Conservation (phyloP, 2,797 vertebrate genomes). For the Cossypha niveicapilla region DNA sequence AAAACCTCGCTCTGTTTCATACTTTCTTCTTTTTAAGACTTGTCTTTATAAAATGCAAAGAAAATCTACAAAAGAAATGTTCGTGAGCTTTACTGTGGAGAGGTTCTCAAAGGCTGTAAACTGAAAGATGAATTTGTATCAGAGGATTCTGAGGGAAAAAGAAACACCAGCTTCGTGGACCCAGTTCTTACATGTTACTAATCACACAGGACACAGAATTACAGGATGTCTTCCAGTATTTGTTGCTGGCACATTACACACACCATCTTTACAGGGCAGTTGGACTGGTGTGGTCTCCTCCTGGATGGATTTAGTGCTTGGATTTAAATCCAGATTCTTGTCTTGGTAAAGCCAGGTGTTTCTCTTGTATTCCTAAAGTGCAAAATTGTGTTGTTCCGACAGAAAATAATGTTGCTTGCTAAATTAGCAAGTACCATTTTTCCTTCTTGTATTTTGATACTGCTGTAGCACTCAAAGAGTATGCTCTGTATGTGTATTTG, state of each 20-base stretch:
- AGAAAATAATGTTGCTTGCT: not conserved
- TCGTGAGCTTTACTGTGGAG: not conserved
- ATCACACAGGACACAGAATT: not conserved
- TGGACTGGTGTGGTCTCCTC: not conserved
- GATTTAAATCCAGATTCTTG: not conserved
- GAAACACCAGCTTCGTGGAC: not conserved
- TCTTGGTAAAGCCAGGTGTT: not conserved
- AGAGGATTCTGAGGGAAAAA: not conserved
- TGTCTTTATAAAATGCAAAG: not conserved
- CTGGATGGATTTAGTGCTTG: constrained; percentile 1
- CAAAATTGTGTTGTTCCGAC: not conserved
- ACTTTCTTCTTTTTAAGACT: not conserved
- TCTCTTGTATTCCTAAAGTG: not conserved
- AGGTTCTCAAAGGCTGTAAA: not conserved
- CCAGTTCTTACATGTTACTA: not conserved
- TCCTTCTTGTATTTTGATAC: not conserved
- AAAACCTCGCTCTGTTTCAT: not conserved
- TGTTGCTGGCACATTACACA: not conserved
- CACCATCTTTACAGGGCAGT: not conserved
- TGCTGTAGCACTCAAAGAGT: not conserved
- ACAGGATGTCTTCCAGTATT: not conserved
- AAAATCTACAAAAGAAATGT: not conserved
- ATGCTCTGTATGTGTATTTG: not conserved
- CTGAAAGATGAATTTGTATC: not conserved
- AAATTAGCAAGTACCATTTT: not conserved